A percentile compares a stretch with the other conserved stretches of the same genome.
Conservation (phyloP, 2,888 invertebrate species). For the Linyphia triangularis region DNA sequence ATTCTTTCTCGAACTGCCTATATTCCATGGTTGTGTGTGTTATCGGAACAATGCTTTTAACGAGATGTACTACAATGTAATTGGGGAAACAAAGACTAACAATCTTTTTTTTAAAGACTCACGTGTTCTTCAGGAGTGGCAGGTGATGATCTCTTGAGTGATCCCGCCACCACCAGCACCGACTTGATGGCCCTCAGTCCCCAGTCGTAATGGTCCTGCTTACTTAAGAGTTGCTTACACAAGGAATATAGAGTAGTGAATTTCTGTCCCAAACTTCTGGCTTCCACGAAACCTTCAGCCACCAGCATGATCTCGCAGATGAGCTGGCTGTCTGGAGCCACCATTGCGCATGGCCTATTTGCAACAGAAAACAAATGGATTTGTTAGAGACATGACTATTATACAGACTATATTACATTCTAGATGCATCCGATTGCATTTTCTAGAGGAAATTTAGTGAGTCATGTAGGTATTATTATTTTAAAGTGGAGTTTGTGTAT, state of each 20-base stretch:
- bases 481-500: not conserved
- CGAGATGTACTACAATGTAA: not conserved
- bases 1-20: too few species aligned
- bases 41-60: not conserved
- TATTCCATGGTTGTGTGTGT: too few species aligned
- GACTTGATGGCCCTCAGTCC: conserved; percentile 97
- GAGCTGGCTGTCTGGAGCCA: conserved; percentile 97
- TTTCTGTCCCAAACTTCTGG: conserved; percentile 93
- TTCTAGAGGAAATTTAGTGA: too few species aligned
- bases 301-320: conserved; percentile 99
- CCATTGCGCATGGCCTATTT: conserved; percentile 97
- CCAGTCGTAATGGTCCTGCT: conserved; percentile 96
- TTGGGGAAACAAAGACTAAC: not conserved
- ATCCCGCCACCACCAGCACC: conserved; percentile 96
- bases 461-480: not conserved
- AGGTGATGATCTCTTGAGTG: conserved; percentile 95
- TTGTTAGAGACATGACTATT: too few species aligned
- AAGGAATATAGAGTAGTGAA: conserved; percentile 96
- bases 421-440: too few species aligned
- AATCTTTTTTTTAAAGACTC: too few species aligned
- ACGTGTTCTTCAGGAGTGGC: conserved; percentile 97
- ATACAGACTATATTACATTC: too few species aligned
- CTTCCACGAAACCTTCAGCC: conserved; percentile 98
- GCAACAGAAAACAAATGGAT: too few species aligned
- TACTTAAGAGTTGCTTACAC: conserved; percentile 95